Evolutionary conservation across 1,140 invertebrate genomes (phyloP).

Genomic region (Maniola jurtina): DNA sequence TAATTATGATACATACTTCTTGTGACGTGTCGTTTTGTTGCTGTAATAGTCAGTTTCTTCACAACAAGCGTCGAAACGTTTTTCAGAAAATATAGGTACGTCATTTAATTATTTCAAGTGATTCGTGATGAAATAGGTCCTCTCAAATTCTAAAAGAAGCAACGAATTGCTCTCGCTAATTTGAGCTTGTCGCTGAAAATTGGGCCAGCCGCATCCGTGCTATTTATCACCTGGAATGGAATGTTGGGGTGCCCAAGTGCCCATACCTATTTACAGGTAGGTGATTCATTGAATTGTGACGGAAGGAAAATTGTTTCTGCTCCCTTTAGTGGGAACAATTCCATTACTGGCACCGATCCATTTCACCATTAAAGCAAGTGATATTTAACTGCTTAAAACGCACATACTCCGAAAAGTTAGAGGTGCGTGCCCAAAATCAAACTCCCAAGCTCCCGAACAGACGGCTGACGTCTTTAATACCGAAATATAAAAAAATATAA

Average conservation of each 20-base stretch:
- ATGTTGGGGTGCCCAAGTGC: constrained; percentile 25
- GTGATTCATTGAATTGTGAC: constrained; percentile 20
- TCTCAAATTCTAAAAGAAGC: constrained; percentile 3
- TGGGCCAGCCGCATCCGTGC: constrained; percentile 32
- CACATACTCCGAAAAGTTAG: too few relatives aligned
- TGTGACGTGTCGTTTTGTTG: too few relatives aligned
- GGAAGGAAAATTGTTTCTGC: constrained; percentile 23
- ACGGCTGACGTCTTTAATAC: too few relatives aligned
- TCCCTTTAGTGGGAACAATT: constrained; percentile 9
- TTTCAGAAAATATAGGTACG: too few relatives aligned
- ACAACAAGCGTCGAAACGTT: too few relatives aligned
- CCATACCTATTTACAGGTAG: constrained; percentile 8
- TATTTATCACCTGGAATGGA: constrained; percentile 39
- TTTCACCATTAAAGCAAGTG: not conserved
- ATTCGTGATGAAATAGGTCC: not conserved
- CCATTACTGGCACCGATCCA: not conserved
- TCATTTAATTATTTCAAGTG: too few relatives aligned
- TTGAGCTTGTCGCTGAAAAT: constrained; percentile 32
- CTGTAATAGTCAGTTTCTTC: too few relatives aligned
- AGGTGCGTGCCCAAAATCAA: too few relatives aligned
- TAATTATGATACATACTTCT: too few relatives aligned
- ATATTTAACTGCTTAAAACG: too few relatives aligned
- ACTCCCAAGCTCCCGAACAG: not conserved
- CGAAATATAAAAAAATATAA: too few relatives aligned
- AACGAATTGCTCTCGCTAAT: constrained; percentile 24